These are phyloP conservation scores for Dinocampus coccinellae DNA, from an alignment of 2,888 invertebrate genomes.

Conservation along the genomic window DNA sequence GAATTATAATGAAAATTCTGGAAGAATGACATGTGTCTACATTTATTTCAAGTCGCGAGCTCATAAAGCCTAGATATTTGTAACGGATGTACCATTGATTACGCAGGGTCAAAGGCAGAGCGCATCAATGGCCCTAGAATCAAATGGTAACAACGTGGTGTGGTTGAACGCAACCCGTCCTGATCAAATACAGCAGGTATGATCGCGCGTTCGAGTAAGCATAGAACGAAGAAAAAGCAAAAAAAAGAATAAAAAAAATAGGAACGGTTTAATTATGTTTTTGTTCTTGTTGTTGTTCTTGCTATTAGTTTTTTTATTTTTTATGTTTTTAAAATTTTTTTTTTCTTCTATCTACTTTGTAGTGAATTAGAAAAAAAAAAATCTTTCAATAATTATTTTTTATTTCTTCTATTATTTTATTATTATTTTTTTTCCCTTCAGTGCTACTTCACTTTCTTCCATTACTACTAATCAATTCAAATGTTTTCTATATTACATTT, in stretches of 20 bases:
- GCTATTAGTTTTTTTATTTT: no score
- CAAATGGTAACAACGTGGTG: slow-evolving; percentile 66
- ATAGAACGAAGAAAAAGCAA: slow-evolving; percentile 32
- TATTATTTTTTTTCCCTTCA: background rate
- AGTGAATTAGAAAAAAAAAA: background rate
- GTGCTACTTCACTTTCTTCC: background rate
- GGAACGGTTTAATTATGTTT: no score
- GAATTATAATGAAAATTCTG: background rate
- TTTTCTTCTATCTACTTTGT: no score
- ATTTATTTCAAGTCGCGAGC: slow-evolving; percentile 10
- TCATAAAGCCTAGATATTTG: slow-evolving; percentile 26
- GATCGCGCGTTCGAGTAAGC: slow-evolving; percentile 45
- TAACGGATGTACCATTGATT: slow-evolving; percentile 56
- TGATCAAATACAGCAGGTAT: slow-evolving; percentile 67
- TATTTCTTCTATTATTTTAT: background rate
- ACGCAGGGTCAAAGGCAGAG: slow-evolving; percentile 60
- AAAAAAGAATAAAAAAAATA: no score
- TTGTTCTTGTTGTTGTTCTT: no score
- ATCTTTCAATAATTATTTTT: background rate
- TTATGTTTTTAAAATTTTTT: no score
- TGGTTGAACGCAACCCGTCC: slow-evolving; percentile 65
- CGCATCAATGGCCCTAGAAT: slow-evolving; percentile 66
- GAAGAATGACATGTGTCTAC: background rate
- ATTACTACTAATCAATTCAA: background rate
- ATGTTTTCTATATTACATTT: background rate